phyloP scores from a whole-genome alignment of 2,797 vertebrate genomes.

The Pseudopleuronectes americanus region DNA sequence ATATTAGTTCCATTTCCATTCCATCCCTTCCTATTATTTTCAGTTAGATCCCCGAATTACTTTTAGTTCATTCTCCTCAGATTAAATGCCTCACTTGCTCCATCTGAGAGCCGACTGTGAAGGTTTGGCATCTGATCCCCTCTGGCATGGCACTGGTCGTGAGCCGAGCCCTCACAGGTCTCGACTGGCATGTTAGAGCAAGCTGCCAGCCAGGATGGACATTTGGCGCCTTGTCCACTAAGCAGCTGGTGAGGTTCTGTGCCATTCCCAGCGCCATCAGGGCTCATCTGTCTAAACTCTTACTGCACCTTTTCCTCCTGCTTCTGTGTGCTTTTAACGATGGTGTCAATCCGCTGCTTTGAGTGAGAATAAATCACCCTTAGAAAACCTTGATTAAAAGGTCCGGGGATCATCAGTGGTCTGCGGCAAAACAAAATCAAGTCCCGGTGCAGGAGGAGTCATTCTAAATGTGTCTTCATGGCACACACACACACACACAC shows the following conservation, averaged over 20 bases:
- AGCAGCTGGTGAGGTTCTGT: conserved; percentile 81
- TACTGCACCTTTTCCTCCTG: conserved; percentile 29
- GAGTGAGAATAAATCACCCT: conserved; percentile 44
- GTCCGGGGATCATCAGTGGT: not conserved
- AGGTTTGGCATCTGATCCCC: conserved; percentile 76
- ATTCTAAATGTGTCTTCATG: not conserved
- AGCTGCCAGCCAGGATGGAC: conserved; percentile 80
- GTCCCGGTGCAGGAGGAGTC: not conserved
- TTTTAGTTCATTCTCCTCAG: conserved; percentile 59
- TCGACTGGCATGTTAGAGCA: conserved; percentile 80
- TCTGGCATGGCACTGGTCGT: conserved; percentile 74
- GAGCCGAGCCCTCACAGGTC: conserved; percentile 74
- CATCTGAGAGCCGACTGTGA: conserved; percentile 70
- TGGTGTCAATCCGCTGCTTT: conserved; percentile 33
- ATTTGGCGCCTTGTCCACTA: conserved; percentile 79
- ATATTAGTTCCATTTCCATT: conserved; percentile 8
- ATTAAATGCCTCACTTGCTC: conserved; percentile 72
- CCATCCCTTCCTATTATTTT: conserved; percentile 29
- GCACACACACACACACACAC: not conserved
- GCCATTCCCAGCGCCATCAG: conserved; percentile 72
- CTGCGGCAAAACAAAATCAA: conserved; percentile 5
- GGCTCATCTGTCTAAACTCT: conserved; percentile 74
- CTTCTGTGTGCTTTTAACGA: conserved; percentile 49
- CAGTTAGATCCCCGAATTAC: conserved; percentile 18
- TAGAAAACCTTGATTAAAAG: conserved; percentile 47